These are phyloP conservation scores for Mus spretus DNA, from an alignment of 2,797 vertebrate species.

Conservation along the genomic window DNA sequence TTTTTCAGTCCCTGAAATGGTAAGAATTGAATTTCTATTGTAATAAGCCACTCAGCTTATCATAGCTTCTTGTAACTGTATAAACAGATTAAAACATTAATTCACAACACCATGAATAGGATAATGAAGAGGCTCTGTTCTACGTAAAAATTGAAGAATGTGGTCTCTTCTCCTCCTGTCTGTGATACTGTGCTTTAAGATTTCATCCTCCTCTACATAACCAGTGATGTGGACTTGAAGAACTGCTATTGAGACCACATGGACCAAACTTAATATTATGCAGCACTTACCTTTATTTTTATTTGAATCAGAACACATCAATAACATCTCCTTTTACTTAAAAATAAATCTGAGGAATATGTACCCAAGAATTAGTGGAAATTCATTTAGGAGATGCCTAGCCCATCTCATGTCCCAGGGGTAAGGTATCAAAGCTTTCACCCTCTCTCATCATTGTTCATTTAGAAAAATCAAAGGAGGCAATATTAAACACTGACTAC, in stretches of 20 bases:
- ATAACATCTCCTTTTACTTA: neutral
- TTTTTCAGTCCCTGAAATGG: neutral
- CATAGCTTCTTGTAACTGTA: neutral
- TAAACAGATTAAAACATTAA: neutral
- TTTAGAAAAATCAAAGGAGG: slow-evolving; percentile 19
- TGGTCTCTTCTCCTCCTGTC: neutral
- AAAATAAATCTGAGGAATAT: slow-evolving; percentile 24
- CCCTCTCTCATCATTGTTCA: neutral
- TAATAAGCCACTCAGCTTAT: neutral
- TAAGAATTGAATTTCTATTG: neutral
- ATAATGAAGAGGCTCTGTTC: neutral
- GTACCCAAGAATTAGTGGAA: neutral
- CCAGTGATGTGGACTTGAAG: neutral
- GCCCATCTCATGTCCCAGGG: neutral
- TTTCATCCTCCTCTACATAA: neutral
- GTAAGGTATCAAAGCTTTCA: neutral
- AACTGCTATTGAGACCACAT: neutral
- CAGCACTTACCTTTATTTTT: neutral
- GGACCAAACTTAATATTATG: neutral
- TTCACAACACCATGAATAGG: neutral
- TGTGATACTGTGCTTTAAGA: neutral
- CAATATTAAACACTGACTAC: slow-evolving; percentile 17
- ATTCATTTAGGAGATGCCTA: slow-evolving; percentile 27
- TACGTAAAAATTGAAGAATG: neutral
- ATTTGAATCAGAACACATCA: neutral